Base-by-base conservation (phyloP, 2,797 vertebrate genomes). In the Anableps anableps region DNA sequence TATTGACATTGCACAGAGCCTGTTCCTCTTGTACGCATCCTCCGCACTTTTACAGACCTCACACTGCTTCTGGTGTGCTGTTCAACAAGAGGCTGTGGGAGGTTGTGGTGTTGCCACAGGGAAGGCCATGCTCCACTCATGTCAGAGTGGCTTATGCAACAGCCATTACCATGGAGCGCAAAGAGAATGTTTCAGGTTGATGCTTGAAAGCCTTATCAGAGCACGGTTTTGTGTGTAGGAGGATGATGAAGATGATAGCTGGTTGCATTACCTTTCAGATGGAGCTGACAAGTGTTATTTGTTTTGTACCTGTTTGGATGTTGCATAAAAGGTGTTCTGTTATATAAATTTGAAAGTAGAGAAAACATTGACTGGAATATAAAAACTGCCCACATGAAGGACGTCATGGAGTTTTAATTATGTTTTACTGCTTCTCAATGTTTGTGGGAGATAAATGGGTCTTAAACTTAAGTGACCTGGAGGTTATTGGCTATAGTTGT, bases 131-230 rank as follows among this genome's bases (percentile, higher is more conserved):
- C 86, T 91, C 90, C 84, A 72, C 90, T 91, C 89, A 31, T 76
- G 78, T 88, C 86, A 85, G 92, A 94, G 94, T 92, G 92, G 79
- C 77, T 96, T 96, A 94, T 87, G 91, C 89, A 96, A 96, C 93
- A 85, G 86, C 88, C 86, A 94, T 92, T 93, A 92, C 92, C 90
- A 81, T 77, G 62, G 89, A 92, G 85, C 88, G 88, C 82, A 89
- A 72, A 82, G 76, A 66, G 81, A 89, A 79, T 45, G 75, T 88
- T 91, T 83, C 82, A 86, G 87, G 86, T 86, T 90, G 89, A 88
- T 85, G 87, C 89, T 87, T 88, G 74, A 89, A 85, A 90, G 90
- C 87, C 90, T 83, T 83, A 77, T 90, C 82, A 50, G 82, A 80
- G 68, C 82, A 88, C 78, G 83, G 83, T 85, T 90, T 83, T 60